A percentile compares a stretch with the other conserved stretches of the same genome.
phyloP scores from a whole-genome alignment of 2,797 vertebrate genomes.

The Nyctibius grandis region DNA sequence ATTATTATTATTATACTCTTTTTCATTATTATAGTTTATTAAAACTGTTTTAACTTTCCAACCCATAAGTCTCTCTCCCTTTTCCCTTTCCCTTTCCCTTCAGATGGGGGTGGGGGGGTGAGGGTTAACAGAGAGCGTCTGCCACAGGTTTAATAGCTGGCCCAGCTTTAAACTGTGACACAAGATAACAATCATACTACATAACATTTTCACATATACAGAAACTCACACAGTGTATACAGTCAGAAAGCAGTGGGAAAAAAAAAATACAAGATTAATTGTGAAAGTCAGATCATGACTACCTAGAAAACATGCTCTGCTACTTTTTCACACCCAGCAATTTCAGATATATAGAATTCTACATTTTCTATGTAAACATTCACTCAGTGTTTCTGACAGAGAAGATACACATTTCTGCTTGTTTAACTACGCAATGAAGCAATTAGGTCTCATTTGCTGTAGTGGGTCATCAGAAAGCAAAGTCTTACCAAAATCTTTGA shows the following conservation, averaged over 20 bases:
- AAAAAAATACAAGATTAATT: constrained; percentile 5
- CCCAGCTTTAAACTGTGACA: too few species aligned
- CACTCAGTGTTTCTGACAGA: not conserved
- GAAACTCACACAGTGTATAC: constrained; percentile 20
- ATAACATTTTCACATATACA: not conserved
- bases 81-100: too few species aligned
- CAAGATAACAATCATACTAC: not conserved
- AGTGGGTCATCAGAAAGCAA: not conserved
- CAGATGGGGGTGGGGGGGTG: too few species aligned
- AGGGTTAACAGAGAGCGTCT: too few species aligned
- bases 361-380: not conserved
- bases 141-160: too few species aligned
- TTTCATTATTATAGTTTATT: too few species aligned
- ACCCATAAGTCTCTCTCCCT: too few species aligned
- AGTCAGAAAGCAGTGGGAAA: constrained; percentile 17
- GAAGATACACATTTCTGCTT: not conserved
- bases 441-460: not conserved
- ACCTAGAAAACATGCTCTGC: not conserved
- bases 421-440: not conserved
- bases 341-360: not conserved
- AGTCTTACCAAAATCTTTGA: not conserved
- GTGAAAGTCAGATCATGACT: not conserved
- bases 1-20: too few species aligned
- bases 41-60: too few species aligned
- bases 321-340: not conserved